Evolutionary conservation across 1,140 invertebrate genomes (phyloP), one percentile per base, ranked within the genome.

Genomic region (Eulimnadia texana): DNA sequence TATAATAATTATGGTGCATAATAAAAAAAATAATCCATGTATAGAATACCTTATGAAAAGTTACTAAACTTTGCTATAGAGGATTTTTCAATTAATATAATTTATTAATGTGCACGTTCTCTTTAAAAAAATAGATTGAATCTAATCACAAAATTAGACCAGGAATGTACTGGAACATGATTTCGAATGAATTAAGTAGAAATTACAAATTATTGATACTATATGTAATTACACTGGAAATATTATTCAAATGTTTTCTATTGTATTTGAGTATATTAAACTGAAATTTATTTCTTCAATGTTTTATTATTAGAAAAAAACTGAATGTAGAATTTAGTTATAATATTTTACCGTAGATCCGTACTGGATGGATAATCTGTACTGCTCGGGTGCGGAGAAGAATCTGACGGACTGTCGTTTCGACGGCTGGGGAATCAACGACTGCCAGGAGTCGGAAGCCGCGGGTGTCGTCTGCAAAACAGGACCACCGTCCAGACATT

Each of bases 291-390:
- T 16, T 9, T 6, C 6, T 42, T 16, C 6, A 42, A 9, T 42
- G 16, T 42, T 42, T 16, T 42, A n/a, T n/a, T n/a, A n/a, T 42
- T 16, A 42, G 6, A 42, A 42, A 42, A 42, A 9, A 42, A 42
- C 33, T n/a, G n/a, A n/a, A n/a, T n/a, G n/a, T n/a, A n/a, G n/a
- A n/a, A n/a, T 42, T 42, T 16, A 42, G 33, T 42, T 42, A 16
- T 9, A 42, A 9, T 6, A 42, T 9, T 42, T 42, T 42, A 9
- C 16, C 33, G n/a, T 64, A 89, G 86, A 79, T 66, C 81, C 79
- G 66, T 90, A 82, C 66, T 93, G 88, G 87, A 84, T 96, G 84
- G 90, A 94, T 70, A 90, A 93, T 71, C 71, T 93, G 3, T 83
- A 82, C 62, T 97, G 92, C 71, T 78, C 83, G 67, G 92, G 91